These are phyloP conservation scores for Drosophila azteca DNA, from an alignment of 1,140 invertebrate genomes.

Conservation along the genomic window DNA sequence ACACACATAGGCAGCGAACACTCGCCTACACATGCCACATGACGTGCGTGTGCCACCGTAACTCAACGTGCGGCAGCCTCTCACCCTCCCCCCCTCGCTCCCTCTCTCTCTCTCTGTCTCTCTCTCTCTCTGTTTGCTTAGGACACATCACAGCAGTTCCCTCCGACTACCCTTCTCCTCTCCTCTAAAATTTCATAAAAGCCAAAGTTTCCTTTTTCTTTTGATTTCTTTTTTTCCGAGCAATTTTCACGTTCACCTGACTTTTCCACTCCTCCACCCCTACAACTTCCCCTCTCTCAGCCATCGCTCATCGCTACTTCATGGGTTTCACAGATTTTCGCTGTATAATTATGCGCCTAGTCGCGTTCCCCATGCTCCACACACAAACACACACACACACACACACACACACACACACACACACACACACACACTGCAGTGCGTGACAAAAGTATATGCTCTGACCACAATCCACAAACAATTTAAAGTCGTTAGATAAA, in stretches of 20 bases:
- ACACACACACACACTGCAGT: neutral
- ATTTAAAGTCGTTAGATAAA: no score
- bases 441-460: no score
- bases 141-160: slow-evolving; percentile 53
- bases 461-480: no score
- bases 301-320: slow-evolving; percentile 6
- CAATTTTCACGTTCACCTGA: slow-evolving; percentile 52
- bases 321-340: slow-evolving; percentile 46
- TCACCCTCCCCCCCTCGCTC: neutral
- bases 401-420: neutral
- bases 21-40: slow-evolving; percentile 36
- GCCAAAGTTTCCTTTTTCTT: slow-evolving; percentile 47
- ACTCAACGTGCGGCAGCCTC: slow-evolving; percentile 62
- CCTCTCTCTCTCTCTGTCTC: neutral
- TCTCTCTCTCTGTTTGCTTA: slow-evolving; percentile 64
- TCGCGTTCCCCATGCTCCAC: neutral
- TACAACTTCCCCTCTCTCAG: neutral
- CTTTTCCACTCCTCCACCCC: slow-evolving; percentile 1
- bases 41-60: slow-evolving; percentile 73
- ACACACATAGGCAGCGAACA: slow-evolving; percentile 33
- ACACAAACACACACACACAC: neutral
- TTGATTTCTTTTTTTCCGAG: slow-evolving; percentile 38
- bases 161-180: neutral
- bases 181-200: slow-evolving; percentile 48
- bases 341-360: slow-evolving; percentile 58